These are phyloP conservation scores for Malurus cyaneus DNA, from an alignment of 2,113 vertebrate species.

Conservation along the genomic window DNA sequence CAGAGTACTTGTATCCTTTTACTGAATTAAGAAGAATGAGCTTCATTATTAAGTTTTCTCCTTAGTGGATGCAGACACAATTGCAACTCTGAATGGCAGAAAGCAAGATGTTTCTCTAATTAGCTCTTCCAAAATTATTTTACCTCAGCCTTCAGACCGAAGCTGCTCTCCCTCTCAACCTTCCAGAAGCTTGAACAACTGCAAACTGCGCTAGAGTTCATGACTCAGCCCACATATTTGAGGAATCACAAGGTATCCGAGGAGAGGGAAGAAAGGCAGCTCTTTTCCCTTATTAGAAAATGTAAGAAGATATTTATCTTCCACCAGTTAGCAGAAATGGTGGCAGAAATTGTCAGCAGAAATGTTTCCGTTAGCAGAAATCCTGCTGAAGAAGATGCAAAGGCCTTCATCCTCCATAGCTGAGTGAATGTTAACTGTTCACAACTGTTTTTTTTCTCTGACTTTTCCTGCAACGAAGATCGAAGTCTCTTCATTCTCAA, in stretches of 20 bases:
- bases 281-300: not conserved
- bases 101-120: not conserved
- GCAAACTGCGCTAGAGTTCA: not conserved
- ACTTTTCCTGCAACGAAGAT: not conserved
- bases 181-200: not conserved
- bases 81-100: not conserved
- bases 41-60: too few relatives aligned
- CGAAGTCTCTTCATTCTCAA: not conserved
- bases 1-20: not conserved
- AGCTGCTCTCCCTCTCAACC: not conserved
- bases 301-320: not conserved
- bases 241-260: not conserved
- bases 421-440: not conserved
- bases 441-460: not conserved
- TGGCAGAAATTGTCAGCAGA: not conserved
- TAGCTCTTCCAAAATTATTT: not conserved
- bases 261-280: not conserved
- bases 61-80: not conserved
- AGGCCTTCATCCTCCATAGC: not conserved
- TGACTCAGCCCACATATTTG: not conserved
- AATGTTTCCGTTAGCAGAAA: not conserved
- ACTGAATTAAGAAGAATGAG: not conserved
- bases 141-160: not conserved
- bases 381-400: not conserved
- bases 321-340: not conserved